Evolutionary conservation across 2,113 vertebrate genomes (phyloP), one percentile per base, ranked within the genome.

Genomic region (Oreochromis aureus): DNA sequence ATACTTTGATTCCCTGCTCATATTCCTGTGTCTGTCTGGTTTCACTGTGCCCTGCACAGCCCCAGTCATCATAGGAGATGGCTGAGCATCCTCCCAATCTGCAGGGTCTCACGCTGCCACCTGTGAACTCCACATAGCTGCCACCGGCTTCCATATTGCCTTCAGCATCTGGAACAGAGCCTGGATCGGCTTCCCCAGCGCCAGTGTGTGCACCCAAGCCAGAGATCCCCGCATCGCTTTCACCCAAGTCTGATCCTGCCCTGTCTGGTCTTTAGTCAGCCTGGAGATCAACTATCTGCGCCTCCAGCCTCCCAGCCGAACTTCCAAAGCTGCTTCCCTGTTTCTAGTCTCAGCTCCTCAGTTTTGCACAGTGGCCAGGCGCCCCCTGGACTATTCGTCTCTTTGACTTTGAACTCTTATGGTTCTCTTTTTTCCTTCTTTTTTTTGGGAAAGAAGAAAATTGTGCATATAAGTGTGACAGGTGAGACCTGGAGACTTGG

Each of bases 181-280:
- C 54, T 55, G 54, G 54, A 55, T n/a, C 10, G 3, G 54, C 54
- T 55, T 55, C 54, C 54, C n/a, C 10, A 55, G 53, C 5, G 1
- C 53, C 19, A 54, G 3, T 10, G 53, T 55, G 53, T 11, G n/a
- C 2, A 0, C 53, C 53, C n/a, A 55, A 55, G 1, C n/a, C 53
- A 2, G 53, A 10, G 10, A n/a, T 55, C 53, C 53, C n/a, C 10
- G 1, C 53, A 54, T 11, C 53, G 53, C n/a, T 10, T 55, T 22
- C 53, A 55, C 53, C 53, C n/a, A 6, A 22, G n/a, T 2, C n/a
- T 55, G 10, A 55, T 55, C n/a, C 53, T 54, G 53, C 19, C 53
- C n/a, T 3, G 2, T 55, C 53, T 2, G 53, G n/a, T 55, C 53
- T 55, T 22, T 55, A 55, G 16, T 7, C 46, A 51, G 53, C 10